Evolutionary conservation across 1,140 invertebrate genomes (phyloP).

Genomic region (Hormaphis cornu): DNA sequence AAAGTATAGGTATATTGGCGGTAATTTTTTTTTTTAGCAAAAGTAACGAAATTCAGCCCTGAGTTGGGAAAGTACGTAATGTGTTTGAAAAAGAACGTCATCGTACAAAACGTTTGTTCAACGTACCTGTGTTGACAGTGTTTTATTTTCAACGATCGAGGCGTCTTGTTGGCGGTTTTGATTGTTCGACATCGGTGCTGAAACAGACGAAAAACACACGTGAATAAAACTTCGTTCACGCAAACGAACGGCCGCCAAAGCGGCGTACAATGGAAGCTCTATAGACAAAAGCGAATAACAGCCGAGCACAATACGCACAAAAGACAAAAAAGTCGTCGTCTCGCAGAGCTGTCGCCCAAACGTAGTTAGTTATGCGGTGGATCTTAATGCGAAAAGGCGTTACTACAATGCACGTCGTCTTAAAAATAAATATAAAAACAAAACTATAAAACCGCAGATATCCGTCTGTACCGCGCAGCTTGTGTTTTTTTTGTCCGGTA

Average conservation of each 20-base stretch:
- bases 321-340: neutral
- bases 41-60: no score
- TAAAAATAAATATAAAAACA: slow-evolving; percentile 4
- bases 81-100: no score
- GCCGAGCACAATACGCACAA: neutral
- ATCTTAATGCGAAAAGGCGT: slow-evolving; percentile 7
- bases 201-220: neutral
- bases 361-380: neutral
- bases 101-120: neutral
- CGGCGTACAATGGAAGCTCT: no score
- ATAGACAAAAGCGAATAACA: neutral
- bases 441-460: neutral
- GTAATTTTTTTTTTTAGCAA: no score
- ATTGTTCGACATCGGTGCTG: slow-evolving; percentile 28
- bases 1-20: no score
- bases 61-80: neutral
- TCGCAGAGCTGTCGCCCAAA: neutral
- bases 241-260: no score
- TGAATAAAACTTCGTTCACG: neutral
- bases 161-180: slow-evolving; percentile 8
- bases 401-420: neutral
- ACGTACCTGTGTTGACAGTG: slow-evolving; percentile 11
- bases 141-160: slow-evolving; percentile 19
- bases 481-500: no score
- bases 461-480: neutral